Evolutionary conservation across 2,113 vertebrate species (phyloP), one percentile per base, ranked within the genome.

Genomic region (Zingel zingel): DNA sequence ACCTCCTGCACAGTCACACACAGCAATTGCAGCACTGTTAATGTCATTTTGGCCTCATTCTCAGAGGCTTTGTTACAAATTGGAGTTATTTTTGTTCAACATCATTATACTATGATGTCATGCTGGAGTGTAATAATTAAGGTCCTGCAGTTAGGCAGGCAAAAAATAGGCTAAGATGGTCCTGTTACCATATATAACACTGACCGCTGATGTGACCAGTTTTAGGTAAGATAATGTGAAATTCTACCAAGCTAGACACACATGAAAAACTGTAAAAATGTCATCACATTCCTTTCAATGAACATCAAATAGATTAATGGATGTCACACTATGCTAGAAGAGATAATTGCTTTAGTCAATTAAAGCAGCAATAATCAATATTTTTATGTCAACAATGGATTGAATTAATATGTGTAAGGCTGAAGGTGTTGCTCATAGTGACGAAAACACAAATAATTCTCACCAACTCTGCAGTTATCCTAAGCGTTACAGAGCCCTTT

Each of bases 21-120:
- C 14, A 66, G 23, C 43, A 64, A 30, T 27, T 48, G 72, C 64
- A 4, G 58, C 19, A 3, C 15, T 57, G 47, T 27, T 51, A 43
- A 43, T 59, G 25, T 74, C 65, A 68, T 68, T 83, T 72, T 75
- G 66, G 69, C 84, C 61, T 84, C 2, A 23, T 83, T 74, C 65
- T 39, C 8, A 47, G 25, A 11, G 64, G 16, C 45, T 56, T 15
- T 1, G 14, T 62, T 48, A 3, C 21, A 33, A 13, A 6, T 25
- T 9, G 9, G 19, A 33, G 63, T 56, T 58, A 51, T 61, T 61
- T 59, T 45, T n/a, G 23, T 53, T 58, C 6, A 47, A 23, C 27
- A 30, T 18, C 58, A 27, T 82, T 69, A 53, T 43, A 10, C 27
- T 18, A 15, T 36, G 27, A 19, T 54, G 27, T 36, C 15, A 30